Evolutionary conservation across 2,113 vertebrate genomes (phyloP), one percentile per base, ranked within the genome.

Genomic region (Macrotis lagotis): DNA sequence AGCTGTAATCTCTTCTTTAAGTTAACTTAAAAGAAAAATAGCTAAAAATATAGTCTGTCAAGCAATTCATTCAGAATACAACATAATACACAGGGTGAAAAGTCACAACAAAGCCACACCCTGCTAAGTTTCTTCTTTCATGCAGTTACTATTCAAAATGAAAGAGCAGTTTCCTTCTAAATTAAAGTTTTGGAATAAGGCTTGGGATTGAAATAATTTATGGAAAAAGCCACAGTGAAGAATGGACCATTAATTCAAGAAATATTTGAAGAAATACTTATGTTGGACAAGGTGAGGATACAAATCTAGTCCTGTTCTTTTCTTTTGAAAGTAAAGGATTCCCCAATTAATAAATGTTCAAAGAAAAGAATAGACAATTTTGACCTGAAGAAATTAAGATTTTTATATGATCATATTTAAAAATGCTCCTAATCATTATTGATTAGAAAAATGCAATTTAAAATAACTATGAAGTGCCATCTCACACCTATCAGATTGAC

Each of bases 161-260:
- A 52, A 10, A 0, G 14, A 31, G 44, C 10, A 0, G 28, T 0
- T 8, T 14, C 3, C 48, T 0, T 8, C n/a, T 26, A 59, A 48
- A 51, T 48, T 5, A 0, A 48, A 49, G 8, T 6, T 66, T 48
- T 0, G 24, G 14, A 8, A 4, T 4, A 3, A 48, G 0, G 19
- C 51, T 2, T 0, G 49, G 50, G 28, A 37, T 55, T 37, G 22
- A n/a, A 66, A 4, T 3, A 66, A 31, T 37, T 66, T 14, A 12
- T 66, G 28, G 55, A 31, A 37, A 59, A 66, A 12, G 28, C 37
- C 55, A 66, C 55, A 37, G 8, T 14, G 12, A 37, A 37, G 0
- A 3, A 4, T 31, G 37, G 28, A 37, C 12, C 10, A 59, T 66
- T 66, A 28, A 66, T 66, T 66, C 28, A 66, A 37, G 28, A 37